Evolutionary conservation across 23 tunicate genomes (phyloP).

Genomic region (Trididemnum miniatum): DNA sequence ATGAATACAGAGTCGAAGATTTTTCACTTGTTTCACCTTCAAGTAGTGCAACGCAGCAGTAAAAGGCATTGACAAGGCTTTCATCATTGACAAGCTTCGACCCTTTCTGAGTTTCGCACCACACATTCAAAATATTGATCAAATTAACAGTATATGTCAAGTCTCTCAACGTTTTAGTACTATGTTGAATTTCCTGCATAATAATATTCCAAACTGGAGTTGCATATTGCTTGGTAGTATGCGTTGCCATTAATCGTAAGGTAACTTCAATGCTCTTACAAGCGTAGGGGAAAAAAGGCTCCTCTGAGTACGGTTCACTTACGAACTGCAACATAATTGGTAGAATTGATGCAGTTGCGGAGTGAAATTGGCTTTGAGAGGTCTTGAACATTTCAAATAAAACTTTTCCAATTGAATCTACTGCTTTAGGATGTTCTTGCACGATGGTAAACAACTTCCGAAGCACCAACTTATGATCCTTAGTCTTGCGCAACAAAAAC

Average conservation of each 20-base stretch:
- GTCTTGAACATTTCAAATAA: conserved; percentile 55
- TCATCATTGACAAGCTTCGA: conserved; percentile 9
- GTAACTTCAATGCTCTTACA: conserved; percentile 25
- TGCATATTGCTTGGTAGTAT: conserved; percentile 41
- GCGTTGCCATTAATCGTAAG: conserved; percentile 50
- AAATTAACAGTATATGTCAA: not conserved
- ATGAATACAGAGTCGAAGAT: not conserved
- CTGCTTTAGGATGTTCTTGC: conserved; percentile 3
- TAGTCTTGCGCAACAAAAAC: conserved; percentile 68
- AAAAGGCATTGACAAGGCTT: conserved; percentile 9
- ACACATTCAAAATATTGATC: conserved; percentile 37
- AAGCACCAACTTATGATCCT: conserved; percentile 34
- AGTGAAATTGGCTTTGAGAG: conserved; percentile 56
- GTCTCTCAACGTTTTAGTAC: not conserved
- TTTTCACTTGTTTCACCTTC: not conserved
- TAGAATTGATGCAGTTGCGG: conserved; percentile 27
- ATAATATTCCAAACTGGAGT: conserved; percentile 51
- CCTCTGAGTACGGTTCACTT: not conserved
- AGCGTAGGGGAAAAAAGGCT: not conserved
- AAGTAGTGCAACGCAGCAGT: not conserved
- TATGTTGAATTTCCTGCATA: conserved; percentile 1
- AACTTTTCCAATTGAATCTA: conserved; percentile 44
- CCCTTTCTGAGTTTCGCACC: conserved; percentile 44
- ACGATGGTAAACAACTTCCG: conserved; percentile 43
- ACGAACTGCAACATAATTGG: conserved; percentile 42